Base-by-base conservation (phyloP, 2,888 invertebrate species). In the Gibbula magus region DNA sequence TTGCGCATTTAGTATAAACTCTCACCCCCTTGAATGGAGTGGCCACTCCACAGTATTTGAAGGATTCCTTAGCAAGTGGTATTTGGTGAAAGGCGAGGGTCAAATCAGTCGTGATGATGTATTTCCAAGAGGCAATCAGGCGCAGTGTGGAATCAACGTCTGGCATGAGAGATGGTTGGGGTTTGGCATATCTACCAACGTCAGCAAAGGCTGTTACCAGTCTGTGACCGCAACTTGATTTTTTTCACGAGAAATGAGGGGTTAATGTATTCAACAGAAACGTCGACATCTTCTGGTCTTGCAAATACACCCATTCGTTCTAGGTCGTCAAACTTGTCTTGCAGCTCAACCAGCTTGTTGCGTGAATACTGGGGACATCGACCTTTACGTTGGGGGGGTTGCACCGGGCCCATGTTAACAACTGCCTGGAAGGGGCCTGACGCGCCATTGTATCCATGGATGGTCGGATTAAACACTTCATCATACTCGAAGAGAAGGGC, bases 351-450 rank as follows among this genome's bases (percentile, higher is more conserved):
- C 0, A 86, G 78, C 25, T 82, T 81, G 56, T 87, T 81, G 1
- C 82, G 66, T 20, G 83, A 67, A 73, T 88, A 86, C 45, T 84
- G 85, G 2, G 87, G 86, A 8, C 86, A 39, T 4, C 84, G 52
- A 18, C 86, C 86, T 76, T 88, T 87, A 10, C 84, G 70, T 78
- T 86, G 86, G 8, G 87, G 85, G 10, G 85, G 86, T 66, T 81
- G 83, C 16, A 82, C 80, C 61, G 86, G 86, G 39, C 86, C 86
- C 87, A 86, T n/a, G n/a, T n/a, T n/a, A n/a, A n/a, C n/a, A n/a
- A n/a, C n/a, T n/a, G n/a, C n/a, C n/a, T n/a, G n/a, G n/a, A n/a
- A n/a, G n/a, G n/a, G n/a, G n/a, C n/a, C n/a, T n/a, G n/a, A n/a
- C n/a, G n/a, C n/a, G n/a, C 82, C 75, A 82, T 85, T 84, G 54